Base-by-base conservation (phyloP, 2,888 invertebrate species). In the Torymus tubicola region DNA sequence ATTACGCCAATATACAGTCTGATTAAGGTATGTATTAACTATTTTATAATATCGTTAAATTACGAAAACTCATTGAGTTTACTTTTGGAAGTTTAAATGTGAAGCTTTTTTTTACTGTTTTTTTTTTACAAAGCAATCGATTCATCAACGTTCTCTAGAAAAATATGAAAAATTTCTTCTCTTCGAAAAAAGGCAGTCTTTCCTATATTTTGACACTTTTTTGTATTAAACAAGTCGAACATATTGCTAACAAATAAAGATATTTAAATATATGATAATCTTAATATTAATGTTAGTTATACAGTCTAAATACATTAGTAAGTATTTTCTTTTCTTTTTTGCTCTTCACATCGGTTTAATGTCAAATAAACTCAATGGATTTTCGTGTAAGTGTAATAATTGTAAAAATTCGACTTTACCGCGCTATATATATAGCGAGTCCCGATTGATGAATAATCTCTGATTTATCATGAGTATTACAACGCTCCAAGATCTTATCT, bases 1-100 rank as follows among this genome's bases (percentile, higher is more conserved):
- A 73, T 73, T 69, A 81, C 69, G 64, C 71, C 73, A 77, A 77
- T 77, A 77, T 77, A 81, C 72, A 77, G 52, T 81, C 69, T 58
- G 69, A 78, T 73, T 81, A 81, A 78, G 24, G 42, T 69, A 77
- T 74, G 68, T 21, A 11, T 68, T 77, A 42, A 80, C 61, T 80
- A 70, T 75, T 80, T 70, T 53, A 70, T 70, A 24, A 70, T 79
- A 74, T 80, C 50, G n/a, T 64, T 68, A 80, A 58, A 64, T 52
- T 57, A 75, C 70, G 75, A 65, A 80, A 75, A 21, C 61, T 74
- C 74, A 74, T 74, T 69, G 69, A 79, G 68, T 79, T 79, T 70
- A 74, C 74, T 78, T 69, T 73, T 72, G 52, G 10, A 72, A 65
- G 60, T 67, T 67, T n/a, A 78, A 58, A 53, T 13, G 58, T 71